Evolutionary conservation across 2,888 invertebrate genomes (phyloP).

Genomic region (Drosophila subquinaria): DNA sequence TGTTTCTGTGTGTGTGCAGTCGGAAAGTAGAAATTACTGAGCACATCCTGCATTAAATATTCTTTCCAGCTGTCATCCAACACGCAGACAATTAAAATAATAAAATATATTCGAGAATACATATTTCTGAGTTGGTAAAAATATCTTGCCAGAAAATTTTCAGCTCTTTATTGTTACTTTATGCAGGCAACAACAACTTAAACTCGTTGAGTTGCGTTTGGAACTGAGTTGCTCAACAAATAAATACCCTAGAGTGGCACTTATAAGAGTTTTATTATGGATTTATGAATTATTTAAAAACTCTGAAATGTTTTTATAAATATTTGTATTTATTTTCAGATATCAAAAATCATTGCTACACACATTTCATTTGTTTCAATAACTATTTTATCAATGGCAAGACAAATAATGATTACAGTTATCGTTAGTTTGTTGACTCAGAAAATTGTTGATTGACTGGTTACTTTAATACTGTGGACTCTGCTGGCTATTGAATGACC

Average conservation of each 20-base stretch:
- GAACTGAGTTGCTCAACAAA: background rate
- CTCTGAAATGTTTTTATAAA: no score
- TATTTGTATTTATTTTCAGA: background rate
- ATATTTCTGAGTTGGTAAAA: background rate
- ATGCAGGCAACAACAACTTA: background rate
- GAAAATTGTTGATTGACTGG: conserved; percentile 28
- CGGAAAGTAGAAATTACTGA: conserved; percentile 20
- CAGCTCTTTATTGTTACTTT: background rate
- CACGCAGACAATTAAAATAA: conserved; percentile 35
- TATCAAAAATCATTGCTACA: background rate
- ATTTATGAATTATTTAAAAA: background rate
- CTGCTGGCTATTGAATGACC: conserved; percentile 31
- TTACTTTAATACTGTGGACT: background rate
- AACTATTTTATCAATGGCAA: background rate
- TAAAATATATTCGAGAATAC: conserved; percentile 17
- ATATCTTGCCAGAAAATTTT: background rate
- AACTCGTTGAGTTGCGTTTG: background rate
- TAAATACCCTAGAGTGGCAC: background rate
- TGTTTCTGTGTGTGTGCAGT: conserved; percentile 13
- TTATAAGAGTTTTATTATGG: background rate
- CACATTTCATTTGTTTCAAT: background rate
- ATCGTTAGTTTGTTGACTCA: background rate
- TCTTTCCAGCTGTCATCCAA: conserved; percentile 13
- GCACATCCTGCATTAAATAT: conserved; percentile 28
- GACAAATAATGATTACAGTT: background rate